Evolutionary conservation across 2,113 vertebrate genomes (phyloP).

Genomic region (Myanophis thanlyinensis): DNA sequence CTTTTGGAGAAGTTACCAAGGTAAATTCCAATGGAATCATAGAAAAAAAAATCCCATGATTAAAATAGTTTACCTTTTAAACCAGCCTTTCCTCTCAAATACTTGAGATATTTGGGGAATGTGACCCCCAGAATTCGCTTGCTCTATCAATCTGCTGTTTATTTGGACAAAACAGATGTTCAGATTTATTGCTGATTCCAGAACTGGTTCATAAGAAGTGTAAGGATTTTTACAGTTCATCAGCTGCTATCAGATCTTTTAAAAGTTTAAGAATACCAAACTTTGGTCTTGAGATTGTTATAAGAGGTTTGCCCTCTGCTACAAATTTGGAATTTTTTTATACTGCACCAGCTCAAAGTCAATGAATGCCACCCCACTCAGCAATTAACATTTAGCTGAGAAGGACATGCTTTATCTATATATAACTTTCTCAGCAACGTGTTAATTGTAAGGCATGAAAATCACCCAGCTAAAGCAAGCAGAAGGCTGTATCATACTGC

Average conservation of each 20-base stretch:
- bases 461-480: background rate
- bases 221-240: constrained; percentile 93
- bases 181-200: constrained; percentile 85
- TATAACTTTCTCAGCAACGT: background rate
- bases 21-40: background rate
- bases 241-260: constrained; percentile 96
- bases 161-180: constrained; percentile 93
- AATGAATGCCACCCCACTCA: background rate
- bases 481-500: background rate
- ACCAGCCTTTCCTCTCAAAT: background rate
- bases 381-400: background rate
- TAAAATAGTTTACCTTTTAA: background rate
- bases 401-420: background rate
- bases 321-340: background rate
- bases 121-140: background rate
- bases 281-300: background rate
- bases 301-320: background rate
- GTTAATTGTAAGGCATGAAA: background rate
- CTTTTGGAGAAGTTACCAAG: background rate
- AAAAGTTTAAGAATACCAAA: constrained; percentile 6
- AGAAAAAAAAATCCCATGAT: background rate
- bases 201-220: constrained; percentile 83
- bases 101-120: background rate
- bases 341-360: background rate
- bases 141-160: constrained; percentile 92